phyloP scores from a whole-genome alignment of 2,113 vertebrate genomes.

The Oenanthe oenanthe region DNA sequence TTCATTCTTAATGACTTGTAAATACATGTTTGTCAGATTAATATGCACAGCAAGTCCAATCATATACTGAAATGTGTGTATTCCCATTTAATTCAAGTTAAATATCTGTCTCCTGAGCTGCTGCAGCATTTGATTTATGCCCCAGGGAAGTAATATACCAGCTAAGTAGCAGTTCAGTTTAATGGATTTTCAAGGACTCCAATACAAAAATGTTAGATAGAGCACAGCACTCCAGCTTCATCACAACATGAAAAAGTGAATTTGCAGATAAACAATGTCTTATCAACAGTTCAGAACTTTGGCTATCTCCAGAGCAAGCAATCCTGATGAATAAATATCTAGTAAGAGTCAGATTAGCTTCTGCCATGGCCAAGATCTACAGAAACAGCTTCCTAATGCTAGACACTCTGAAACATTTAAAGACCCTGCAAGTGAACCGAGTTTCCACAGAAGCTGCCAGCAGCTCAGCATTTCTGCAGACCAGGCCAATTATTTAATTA shows the following conservation, averaged over 20 bases:
- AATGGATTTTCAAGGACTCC: slow-evolving; percentile 57
- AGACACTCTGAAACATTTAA: background rate
- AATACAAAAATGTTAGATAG: background rate
- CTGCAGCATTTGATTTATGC: background rate
- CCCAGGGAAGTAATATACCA: slow-evolving; percentile 37
- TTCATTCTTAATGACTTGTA: background rate
- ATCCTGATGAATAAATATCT: background rate
- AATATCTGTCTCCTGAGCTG: slow-evolving; percentile 4
- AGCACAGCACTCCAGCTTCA: background rate
- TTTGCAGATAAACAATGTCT: background rate
- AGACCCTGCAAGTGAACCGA: background rate
- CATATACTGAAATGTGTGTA: background rate
- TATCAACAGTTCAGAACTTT: background rate
- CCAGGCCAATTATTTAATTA: slow-evolving; percentile 40
- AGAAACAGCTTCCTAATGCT: slow-evolving; percentile 21
- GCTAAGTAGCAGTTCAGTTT: slow-evolving; percentile 20
- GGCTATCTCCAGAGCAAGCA: background rate
- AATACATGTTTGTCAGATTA: slow-evolving; percentile 22
- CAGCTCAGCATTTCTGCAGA: slow-evolving; percentile 15
- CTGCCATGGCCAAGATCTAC: slow-evolving; percentile 1
- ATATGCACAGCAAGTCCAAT: slow-evolving; percentile 6
- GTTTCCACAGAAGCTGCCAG: slow-evolving; percentile 51
- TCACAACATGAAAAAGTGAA: background rate
- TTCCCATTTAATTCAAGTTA: slow-evolving; percentile 17
- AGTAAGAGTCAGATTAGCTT: background rate